These are phyloP conservation scores for Gastrophysa polygoni DNA, from an alignment of 2,888 invertebrate species.

Conservation along the genomic window DNA sequence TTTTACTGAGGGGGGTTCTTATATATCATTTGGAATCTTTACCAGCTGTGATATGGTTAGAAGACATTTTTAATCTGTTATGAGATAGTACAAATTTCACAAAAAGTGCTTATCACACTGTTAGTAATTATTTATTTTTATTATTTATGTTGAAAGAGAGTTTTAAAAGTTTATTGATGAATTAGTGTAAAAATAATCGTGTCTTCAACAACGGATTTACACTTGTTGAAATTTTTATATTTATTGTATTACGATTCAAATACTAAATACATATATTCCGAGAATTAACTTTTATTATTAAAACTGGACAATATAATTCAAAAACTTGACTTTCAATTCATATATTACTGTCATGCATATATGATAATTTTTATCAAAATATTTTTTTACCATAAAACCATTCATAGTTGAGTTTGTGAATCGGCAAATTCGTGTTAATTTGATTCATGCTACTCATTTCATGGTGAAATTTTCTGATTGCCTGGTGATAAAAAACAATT, in stretches of 20 bases:
- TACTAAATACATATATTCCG: background rate
- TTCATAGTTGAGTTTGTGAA: background rate
- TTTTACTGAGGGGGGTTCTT: background rate
- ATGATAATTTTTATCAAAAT: too few species aligned
- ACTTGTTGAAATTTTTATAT: background rate
- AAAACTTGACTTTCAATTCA: background rate
- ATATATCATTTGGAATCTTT: background rate
- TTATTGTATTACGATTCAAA: background rate
- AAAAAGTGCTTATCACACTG: background rate
- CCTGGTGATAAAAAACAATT: too few species aligned
- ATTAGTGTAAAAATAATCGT: background rate
- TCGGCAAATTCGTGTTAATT: background rate
- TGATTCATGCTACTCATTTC: too few species aligned
- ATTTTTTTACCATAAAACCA: too few species aligned
- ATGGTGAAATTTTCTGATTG: too few species aligned
- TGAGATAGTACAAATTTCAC: background rate
- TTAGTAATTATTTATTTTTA: background rate
- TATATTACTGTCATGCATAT: background rate
- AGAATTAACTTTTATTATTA: background rate
- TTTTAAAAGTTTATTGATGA: background rate
- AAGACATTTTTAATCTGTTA: background rate
- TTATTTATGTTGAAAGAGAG: background rate
- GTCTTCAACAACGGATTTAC: background rate
- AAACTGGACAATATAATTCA: background rate
- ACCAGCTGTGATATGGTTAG: background rate